Base-by-base conservation (phyloP, 2,113 vertebrate species). In the Sminthopsis crassicaudata region DNA sequence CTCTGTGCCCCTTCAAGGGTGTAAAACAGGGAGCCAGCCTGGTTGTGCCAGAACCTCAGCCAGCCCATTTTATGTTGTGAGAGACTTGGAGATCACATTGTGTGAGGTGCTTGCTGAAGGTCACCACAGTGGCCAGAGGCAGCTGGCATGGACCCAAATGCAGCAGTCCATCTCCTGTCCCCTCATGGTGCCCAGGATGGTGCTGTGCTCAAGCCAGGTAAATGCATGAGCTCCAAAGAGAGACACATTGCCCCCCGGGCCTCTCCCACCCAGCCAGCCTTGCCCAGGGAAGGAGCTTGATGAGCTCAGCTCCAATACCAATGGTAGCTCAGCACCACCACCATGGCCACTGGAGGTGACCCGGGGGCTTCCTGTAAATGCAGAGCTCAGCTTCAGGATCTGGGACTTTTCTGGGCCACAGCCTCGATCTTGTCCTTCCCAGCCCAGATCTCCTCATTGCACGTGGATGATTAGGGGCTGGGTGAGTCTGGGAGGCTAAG, bases 341-440 rank as follows among this genome's bases (percentile, higher is more conserved):
- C 84, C 55, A 19, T 0, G 24, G 54, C 53, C 67, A 2, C 89
- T 26, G 48, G 26, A 84, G 8, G 50, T 46, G 67, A 50, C 14
- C n/a, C 42, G 6, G n/a, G 7, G 90, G 30, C 93, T 92, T 92
- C 50, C 93, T 89, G 0, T 90, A 90, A 94, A 89, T 26, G 27
- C 53, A 76, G 11, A 26, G 93, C 36, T 92, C 42, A 7, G 53
- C 53, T 94, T 57, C 2, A 54, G 95, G 10, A 22, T 36, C 2
- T 89, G 55, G n/a, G 53, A 90, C 23, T 90, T 92, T 95, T 89
- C 88, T 76, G 90, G 67, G 48, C 91, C 91, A 42, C 53, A 92
- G 91, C 76, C 90, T 92, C 12, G 19, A 26, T n/a, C 91, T 92
- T 55, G 76, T 42, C 92, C 24, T 2, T 46, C 2, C 2, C 54